Percentiles rank a stretch among this genome's conserved stretches.
phyloP scores from a whole-genome alignment of 2,888 invertebrate genomes.

The Xestia xanthographa region DNA sequence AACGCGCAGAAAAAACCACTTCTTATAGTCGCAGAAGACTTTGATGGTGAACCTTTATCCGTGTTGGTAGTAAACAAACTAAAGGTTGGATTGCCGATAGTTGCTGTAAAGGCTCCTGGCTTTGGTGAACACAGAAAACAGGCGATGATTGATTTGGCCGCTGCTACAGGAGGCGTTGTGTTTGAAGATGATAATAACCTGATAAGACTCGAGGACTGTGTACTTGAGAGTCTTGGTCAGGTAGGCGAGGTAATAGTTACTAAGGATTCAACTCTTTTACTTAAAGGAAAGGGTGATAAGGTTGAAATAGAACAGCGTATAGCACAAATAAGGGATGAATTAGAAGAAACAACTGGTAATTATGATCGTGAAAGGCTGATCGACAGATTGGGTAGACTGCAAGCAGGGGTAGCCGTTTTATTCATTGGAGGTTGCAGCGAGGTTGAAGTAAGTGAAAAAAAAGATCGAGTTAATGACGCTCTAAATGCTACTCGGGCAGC shows the following conservation, averaged over 20 bases:
- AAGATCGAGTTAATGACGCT: constrained; percentile 98
- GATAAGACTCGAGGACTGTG: constrained; percentile 96
- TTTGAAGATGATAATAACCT: constrained; percentile 98
- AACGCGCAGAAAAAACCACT: constrained; percentile 97
- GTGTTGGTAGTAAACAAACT: constrained; percentile 96
- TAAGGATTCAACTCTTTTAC: constrained; percentile 96
- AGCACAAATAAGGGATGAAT: constrained; percentile 95
- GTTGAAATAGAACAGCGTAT: constrained; percentile 94
- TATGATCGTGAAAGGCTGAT: constrained; percentile 97
- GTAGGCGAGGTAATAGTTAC: constrained; percentile 97
- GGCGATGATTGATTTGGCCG: constrained; percentile 96
- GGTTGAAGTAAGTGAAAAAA: constrained; percentile 98
- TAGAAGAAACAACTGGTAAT: constrained; percentile 95
- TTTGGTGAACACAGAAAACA: constrained; percentile 98
- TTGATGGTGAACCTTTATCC: constrained; percentile 97
- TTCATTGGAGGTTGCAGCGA: constrained; percentile 96
- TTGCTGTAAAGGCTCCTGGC: constrained; percentile 98
- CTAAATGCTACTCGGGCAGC: constrained; percentile 98
- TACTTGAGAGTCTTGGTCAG: constrained; percentile 94
- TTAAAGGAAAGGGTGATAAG: constrained; percentile 93
- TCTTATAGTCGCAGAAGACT: constrained; percentile 98
- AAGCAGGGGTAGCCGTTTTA: constrained; percentile 94
- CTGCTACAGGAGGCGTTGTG: constrained; percentile 97
- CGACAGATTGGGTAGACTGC: constrained; percentile 96
- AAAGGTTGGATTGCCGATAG: constrained; percentile 97